A percentile compares a stretch with the other conserved stretches of the same genome.
These are phyloP conservation scores for Unio pictorum DNA, from an alignment of 2,888 invertebrate genomes.

Conservation along the genomic window DNA sequence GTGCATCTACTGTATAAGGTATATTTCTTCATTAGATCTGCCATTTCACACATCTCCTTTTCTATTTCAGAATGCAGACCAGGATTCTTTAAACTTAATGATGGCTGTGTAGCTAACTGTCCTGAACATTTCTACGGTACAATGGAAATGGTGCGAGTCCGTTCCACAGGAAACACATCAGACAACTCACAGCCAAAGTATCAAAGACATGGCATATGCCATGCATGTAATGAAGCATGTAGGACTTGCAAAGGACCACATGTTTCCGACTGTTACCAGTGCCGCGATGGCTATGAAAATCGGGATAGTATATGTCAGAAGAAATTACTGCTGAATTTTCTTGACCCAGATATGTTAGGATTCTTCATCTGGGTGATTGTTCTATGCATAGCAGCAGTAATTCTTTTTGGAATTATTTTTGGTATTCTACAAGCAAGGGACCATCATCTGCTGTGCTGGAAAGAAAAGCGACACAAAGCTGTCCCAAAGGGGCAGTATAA, in stretches of 20 bases:
- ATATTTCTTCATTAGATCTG: neutral
- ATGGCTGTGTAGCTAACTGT: slow-evolving; percentile 58
- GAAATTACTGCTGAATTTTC: slow-evolving; percentile 60
- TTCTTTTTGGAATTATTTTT: slow-evolving; percentile 59
- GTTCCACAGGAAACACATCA: slow-evolving; percentile 34
- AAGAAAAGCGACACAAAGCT: slow-evolving; percentile 46
- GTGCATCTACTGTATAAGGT: neutral
- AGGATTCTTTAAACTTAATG: slow-evolving; percentile 58
- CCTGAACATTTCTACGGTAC: slow-evolving; percentile 60
- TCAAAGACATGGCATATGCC: slow-evolving; percentile 55
- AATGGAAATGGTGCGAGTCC: slow-evolving; percentile 51
- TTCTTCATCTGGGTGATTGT: slow-evolving; percentile 63
- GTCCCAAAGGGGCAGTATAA: slow-evolving; percentile 52
- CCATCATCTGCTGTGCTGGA: slow-evolving; percentile 56
- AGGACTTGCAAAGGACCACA: slow-evolving; percentile 56
- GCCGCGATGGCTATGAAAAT: slow-evolving; percentile 47
- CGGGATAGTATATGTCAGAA: slow-evolving; percentile 49
- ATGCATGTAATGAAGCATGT: slow-evolving; percentile 56
- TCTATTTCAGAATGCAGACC: slow-evolving; percentile 57
- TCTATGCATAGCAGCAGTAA: slow-evolving; percentile 58
- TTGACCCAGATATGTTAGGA: slow-evolving; percentile 61
- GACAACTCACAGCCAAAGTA: slow-evolving; percentile 34
- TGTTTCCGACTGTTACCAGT: slow-evolving; percentile 56
- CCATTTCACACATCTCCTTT: neutral
- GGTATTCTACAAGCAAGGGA: slow-evolving; percentile 59